Evolutionary conservation across 2,888 invertebrate genomes (phyloP).

Genomic region (Linnaemya tessellans): DNA sequence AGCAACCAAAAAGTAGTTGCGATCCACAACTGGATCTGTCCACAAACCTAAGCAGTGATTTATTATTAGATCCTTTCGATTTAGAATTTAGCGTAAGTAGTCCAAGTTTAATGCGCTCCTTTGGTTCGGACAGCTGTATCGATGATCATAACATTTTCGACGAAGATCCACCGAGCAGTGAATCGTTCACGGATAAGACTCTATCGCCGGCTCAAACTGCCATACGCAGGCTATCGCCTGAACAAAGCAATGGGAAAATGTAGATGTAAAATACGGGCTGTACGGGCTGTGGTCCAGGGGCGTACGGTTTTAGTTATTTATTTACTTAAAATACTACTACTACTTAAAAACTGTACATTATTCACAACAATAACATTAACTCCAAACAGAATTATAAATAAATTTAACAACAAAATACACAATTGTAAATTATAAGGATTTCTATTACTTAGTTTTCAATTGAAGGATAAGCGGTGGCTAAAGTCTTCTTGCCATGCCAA

Average conservation of each 20-base stretch:
- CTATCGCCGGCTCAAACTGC: conserved; percentile 80
- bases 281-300: neutral
- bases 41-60: conserved; percentile 47
- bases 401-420: conserved; percentile 24
- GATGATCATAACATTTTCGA: conserved; percentile 23
- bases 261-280: neutral
- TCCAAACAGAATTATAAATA: conserved; percentile 45
- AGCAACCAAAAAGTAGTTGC: conserved; percentile 81
- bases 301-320: conserved; percentile 3
- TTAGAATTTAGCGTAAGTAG: conserved; percentile 82
- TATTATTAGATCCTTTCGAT: conserved; percentile 77
- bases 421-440: neutral
- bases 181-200: conserved; percentile 76
- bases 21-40: conserved; percentile 62
- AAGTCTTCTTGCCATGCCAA: conserved; percentile 77
- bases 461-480: conserved; percentile 77
- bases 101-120: conserved; percentile 82
- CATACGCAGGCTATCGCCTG: conserved; percentile 76
- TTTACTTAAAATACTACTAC: conserved; percentile 1
- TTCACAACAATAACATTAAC: conserved; percentile 44
- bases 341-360: conserved; percentile 55
- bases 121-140: conserved; percentile 74
- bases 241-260: neutral
- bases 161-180: conserved; percentile 62
- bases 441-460: conserved; percentile 69